Evolutionary conservation across 53 echinoderm and acorn worm species (phyloP), one percentile per base, ranked within the genome.

Genomic region (Holothuria scabra): DNA sequence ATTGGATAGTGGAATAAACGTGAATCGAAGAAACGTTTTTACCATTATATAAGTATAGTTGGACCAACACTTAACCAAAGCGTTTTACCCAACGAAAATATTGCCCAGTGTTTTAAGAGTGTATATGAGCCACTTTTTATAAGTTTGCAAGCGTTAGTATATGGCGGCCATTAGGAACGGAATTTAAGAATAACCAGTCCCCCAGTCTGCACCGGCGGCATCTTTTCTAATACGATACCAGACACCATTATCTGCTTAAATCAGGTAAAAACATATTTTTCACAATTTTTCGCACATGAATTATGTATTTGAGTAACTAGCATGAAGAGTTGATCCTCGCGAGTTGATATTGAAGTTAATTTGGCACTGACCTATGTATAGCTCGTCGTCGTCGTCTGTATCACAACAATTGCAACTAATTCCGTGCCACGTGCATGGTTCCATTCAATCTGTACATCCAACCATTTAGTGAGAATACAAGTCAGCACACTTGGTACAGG

Each of bases 221-320:
- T 60, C 21, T 21, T 60, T 60, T 60, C 4, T 60, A 60, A 60
- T 60, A 60, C 60, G 8, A 60, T 60, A 24, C 21, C 8, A 60
- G 21, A 60, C 60, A 60, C 21, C 21, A 60, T 60, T 4, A 60
- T 60, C 60, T 60, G 60, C 60, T 60, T 60, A 24, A 60, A 60
- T 60, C 60, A 60, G 60, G 3, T 60, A 24, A 60, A 60, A 60
- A 60, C 35, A 35, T 35, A 60, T 22, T 60, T 9, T 21, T 60
- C 60, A 60, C 60, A 60, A 60, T 22, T 21, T 60, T 60, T 60
- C 60, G 60, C 60, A 60, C 60, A 60, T 60, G 35, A 35, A 35
- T 35, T 6, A 35, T 35, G 35, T 35, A 60, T 60, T 60, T 60
- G 21, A 24, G 60, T 60, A 22, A 60, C 60, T 60, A 24, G 3